A percentile compares a stretch with the other conserved stretches of the same genome.
These are phyloP conservation scores for Lysandra coridon DNA, from an alignment of 2,888 invertebrate genomes.

Conservation along the genomic window DNA sequence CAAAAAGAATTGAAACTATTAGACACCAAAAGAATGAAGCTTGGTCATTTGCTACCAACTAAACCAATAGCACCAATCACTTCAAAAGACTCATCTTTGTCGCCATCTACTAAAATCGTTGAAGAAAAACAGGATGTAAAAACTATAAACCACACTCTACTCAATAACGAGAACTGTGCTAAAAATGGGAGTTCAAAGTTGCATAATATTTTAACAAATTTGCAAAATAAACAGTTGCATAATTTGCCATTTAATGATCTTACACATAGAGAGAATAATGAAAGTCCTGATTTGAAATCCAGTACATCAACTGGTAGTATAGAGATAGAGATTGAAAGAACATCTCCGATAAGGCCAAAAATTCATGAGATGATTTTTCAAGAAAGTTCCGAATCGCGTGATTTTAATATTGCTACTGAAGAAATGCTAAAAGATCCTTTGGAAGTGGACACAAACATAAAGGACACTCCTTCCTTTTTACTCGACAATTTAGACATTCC, in stretches of 20 bases:
- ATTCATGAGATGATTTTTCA: conserved; percentile 70
- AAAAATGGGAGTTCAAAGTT: conserved; percentile 78
- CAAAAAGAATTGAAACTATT: conserved; percentile 59
- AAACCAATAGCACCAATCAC: conserved; percentile 64
- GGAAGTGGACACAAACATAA: conserved; percentile 56
- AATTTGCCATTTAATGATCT: conserved; percentile 58
- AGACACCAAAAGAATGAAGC: conserved; percentile 68
- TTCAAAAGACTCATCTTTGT: conserved; percentile 51
- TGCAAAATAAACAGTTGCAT: conserved; percentile 70
- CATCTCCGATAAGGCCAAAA: conserved; percentile 51
- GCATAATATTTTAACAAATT: conserved; percentile 71
- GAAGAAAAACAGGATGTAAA: conserved; percentile 57
- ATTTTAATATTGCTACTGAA: conserved; percentile 58
- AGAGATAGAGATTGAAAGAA: conserved; percentile 56
- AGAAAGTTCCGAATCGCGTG: conserved; percentile 71
- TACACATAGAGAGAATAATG: conserved; percentile 56
- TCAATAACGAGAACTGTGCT: conserved; percentile 72
- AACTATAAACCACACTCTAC: conserved; percentile 58
- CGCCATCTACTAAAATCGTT: conserved; percentile 54
- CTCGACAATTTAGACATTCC: conserved; percentile 51
- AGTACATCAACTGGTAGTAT: conserved; percentile 64
- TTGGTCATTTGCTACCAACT: conserved; percentile 69
- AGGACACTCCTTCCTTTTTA: conserved; percentile 45
- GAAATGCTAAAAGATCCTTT: conserved; percentile 72
- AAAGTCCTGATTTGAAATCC: conserved; percentile 58